These are phyloP conservation scores for Aspiorhynchus laticeps DNA, from an alignment of 2,113 vertebrate species.

Conservation along the genomic window DNA sequence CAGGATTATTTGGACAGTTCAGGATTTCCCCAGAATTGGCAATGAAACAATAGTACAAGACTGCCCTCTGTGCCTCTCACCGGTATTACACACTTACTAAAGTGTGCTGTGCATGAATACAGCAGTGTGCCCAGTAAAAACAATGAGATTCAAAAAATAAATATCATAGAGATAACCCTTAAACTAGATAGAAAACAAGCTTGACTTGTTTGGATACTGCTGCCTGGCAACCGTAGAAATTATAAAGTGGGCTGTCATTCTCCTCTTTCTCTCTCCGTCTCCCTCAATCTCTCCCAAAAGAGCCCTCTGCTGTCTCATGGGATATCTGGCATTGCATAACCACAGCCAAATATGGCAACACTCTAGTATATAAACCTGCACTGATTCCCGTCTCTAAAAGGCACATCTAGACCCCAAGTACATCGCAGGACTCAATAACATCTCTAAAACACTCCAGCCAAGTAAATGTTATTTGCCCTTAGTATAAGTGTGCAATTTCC, in stretches of 20 bases:
- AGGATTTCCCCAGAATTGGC: conserved; percentile 40
- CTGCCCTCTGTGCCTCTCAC: conserved; percentile 9
- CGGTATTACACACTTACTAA: not conserved
- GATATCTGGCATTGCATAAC: conserved; percentile 36
- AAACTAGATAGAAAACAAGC: not conserved
- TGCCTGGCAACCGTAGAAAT: conserved; percentile 3
- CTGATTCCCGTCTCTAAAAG: not conserved
- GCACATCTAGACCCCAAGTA: not conserved
- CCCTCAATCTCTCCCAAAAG: conserved; percentile 16
- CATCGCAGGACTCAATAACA: conserved; percentile 15
- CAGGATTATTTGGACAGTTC: conserved; percentile 44
- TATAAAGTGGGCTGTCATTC: not conserved
- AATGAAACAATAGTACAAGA: not conserved
- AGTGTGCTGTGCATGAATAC: not conserved
- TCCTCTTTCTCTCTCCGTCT: not conserved
- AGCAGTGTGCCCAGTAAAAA: not conserved
- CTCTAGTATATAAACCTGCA: conserved; percentile 1
- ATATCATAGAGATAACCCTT: not conserved
- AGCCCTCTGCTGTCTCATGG: conserved; percentile 21
- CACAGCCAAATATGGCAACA: conserved; percentile 38
- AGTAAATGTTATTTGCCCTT: conserved; percentile 21
- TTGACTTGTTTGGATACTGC: not conserved
- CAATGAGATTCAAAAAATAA: not conserved
- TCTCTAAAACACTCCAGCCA: conserved; percentile 20
- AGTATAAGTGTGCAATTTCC: conserved; percentile 20